Conservation (phyloP, 2,113 vertebrate genomes). For the Martes martes region DNA sequence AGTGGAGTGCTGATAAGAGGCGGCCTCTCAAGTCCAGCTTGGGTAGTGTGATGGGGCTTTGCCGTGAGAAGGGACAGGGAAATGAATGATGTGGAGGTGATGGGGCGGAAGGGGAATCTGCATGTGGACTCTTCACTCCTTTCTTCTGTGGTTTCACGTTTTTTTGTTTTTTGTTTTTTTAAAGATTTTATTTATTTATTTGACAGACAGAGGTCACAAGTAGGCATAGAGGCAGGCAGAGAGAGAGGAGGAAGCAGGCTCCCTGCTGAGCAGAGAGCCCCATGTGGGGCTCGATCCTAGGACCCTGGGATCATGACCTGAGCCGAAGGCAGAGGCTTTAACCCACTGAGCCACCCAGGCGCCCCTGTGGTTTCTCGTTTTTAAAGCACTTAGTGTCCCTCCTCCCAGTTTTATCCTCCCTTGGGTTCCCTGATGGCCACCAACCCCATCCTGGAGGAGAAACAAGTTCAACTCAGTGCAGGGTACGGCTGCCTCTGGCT, state of each 20-base stretch:
- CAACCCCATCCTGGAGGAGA: not conserved
- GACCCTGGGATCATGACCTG: no score
- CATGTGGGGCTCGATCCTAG: no score
- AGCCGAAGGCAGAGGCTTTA: no score
- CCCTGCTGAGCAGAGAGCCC: no score
- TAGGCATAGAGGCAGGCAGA: no score
- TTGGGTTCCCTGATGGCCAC: not conserved
- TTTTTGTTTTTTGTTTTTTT: not conserved
- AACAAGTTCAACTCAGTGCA: not conserved
- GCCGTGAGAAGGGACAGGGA: not conserved
- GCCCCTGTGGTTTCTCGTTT: not conserved
- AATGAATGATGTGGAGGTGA: not conserved
- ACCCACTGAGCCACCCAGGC: no score
- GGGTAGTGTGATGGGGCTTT: constrained; percentile 78
- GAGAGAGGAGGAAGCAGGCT: no score
- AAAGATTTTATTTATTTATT: no score
- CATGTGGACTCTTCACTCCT: not conserved
- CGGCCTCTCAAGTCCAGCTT: constrained; percentile 95
- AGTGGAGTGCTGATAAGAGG: constrained; percentile 88
- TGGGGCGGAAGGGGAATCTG: not conserved
- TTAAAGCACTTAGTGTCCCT: not conserved
- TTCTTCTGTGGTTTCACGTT: not conserved
- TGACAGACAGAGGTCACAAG: no score
- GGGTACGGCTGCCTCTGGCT: not conserved
- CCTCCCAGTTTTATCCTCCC: not conserved